Evolutionary conservation across 2,797 vertebrate species (phyloP).

Genomic region (Pseudocheirus occidentalis): DNA sequence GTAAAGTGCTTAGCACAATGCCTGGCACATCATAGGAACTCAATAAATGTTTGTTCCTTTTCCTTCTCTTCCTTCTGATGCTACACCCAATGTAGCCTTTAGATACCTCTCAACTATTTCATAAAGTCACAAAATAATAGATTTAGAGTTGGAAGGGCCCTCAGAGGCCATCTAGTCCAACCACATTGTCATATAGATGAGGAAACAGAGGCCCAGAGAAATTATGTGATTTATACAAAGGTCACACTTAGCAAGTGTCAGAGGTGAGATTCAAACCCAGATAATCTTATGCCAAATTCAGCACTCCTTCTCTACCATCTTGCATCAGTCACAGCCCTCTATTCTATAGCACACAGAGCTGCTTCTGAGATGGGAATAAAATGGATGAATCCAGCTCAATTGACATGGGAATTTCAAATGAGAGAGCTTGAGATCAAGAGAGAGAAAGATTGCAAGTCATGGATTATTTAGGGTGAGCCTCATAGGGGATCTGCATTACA

Average conservation of each 20-base stretch:
- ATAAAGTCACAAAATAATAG: background rate
- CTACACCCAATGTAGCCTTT: background rate
- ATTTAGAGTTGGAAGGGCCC: background rate
- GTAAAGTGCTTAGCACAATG: background rate
- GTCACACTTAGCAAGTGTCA: background rate
- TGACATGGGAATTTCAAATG: background rate
- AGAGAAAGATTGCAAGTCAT: background rate
- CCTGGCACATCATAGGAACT: background rate
- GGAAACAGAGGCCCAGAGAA: background rate
- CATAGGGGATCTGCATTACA: background rate
- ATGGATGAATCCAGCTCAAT: background rate
- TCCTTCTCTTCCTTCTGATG: background rate
- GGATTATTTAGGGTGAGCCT: background rate
- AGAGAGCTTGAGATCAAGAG: background rate
- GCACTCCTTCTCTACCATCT: background rate
- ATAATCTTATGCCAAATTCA: background rate
- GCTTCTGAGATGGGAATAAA: background rate
- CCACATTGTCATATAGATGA: background rate
- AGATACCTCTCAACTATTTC: background rate
- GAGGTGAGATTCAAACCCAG: background rate
- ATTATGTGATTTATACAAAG: background rate
- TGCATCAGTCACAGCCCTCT: background rate
- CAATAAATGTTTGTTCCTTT: background rate
- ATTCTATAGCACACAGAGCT: background rate
- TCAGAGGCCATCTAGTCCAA: background rate